Evolutionary conservation across 2,113 vertebrate species (phyloP), one percentile per base, ranked within the genome.

Genomic region (Nicator chloris): DNA sequence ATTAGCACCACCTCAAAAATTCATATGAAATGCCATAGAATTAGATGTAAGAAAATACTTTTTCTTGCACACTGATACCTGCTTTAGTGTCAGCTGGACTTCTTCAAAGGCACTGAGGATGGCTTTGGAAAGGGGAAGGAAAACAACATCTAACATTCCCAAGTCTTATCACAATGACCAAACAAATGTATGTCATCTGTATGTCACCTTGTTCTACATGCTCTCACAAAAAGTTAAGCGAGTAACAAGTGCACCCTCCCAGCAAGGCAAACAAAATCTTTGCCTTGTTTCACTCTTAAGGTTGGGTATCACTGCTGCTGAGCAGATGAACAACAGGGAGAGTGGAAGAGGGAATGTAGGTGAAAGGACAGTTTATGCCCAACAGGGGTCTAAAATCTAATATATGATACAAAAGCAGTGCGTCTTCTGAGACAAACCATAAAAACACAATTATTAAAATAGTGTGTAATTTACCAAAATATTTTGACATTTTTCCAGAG

Each of bases 401-500:
- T 27, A 37, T 83, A 78, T 78, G 79, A 66, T 88, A 70, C 24
- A 84, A 95, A 96, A 96, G 64, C 35, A 69, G 27, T 22, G 75
- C 9, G 7, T 76, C 82, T 65, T 93, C 35, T 53, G 49, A 89
- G 65, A 80, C 27, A 91, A 95, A 90, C 10, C 28, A 60, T 66
- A 68, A 83, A 90, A 88, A 88, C 42, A 28, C 27, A 72, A 69
- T 69, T 92, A 56, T 54, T 88, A 49, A 61, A 83, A 85, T 28
- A 84, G 59, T 37, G 30, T 53, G 33, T 61, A 86, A 92, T 91
- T 90, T 82, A 90, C 13, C 7, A 81, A 94, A 96, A 95, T 81
- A 81, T 83, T 80, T 73, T 96, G 82, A 84, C 83, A 75, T 78
- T 93, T 94, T 87, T 17, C 37, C 51, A 89, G 73, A 82, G 39